phyloP scores from a whole-genome alignment of 2,113 vertebrate genomes.

The Cranoglanis bouderius region DNA sequence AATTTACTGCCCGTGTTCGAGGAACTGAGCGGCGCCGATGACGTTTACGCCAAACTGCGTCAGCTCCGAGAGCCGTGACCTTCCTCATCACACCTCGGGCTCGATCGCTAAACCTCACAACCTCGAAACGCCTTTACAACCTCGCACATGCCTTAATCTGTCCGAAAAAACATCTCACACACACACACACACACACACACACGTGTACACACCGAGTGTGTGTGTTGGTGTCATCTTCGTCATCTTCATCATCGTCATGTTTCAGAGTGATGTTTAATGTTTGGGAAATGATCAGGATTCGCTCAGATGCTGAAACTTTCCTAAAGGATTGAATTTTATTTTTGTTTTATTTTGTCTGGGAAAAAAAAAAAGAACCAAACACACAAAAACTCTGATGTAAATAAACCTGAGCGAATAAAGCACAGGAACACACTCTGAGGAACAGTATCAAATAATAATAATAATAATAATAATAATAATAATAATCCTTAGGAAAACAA shows the following conservation, averaged over 20 bases:
- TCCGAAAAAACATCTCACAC: background rate
- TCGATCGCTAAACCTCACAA: background rate
- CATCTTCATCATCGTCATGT: background rate
- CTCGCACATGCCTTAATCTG: constrained; percentile 21
- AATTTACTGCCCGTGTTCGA: constrained; percentile 87
- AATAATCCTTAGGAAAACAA: no score
- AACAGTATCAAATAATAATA: background rate
- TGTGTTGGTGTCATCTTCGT: background rate
- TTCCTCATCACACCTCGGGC: background rate
- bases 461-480: no score
- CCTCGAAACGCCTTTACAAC: constrained; percentile 15
- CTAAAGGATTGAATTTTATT: background rate
- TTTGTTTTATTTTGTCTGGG: background rate
- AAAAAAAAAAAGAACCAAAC: background rate
- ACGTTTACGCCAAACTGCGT: constrained; percentile 82
- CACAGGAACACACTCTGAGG: background rate
- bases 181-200: background rate
- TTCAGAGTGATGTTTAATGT: background rate
- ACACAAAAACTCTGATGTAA: background rate
- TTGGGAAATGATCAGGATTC: background rate
- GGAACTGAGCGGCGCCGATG: constrained; percentile 81
- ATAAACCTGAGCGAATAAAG: background rate
- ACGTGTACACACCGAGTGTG: background rate
- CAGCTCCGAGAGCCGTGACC: constrained; percentile 78
- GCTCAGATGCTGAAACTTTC: background rate